These are phyloP conservation scores for Agrochola lychnidis DNA, from an alignment of 2,888 invertebrate genomes.

Conservation along the genomic window DNA sequence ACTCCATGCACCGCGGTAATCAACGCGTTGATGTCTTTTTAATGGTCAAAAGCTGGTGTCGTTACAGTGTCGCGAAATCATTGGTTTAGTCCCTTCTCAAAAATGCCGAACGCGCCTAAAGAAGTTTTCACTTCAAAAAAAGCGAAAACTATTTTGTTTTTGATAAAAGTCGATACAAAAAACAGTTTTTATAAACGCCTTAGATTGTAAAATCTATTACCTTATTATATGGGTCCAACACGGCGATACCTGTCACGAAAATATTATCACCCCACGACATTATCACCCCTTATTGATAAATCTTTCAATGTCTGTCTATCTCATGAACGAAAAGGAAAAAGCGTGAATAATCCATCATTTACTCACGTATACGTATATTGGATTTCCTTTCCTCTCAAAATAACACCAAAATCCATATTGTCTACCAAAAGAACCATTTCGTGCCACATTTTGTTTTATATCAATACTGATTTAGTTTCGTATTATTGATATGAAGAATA, in stretches of 20 bases:
- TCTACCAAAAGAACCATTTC: slow-evolving; percentile 33
- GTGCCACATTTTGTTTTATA: slow-evolving; percentile 46
- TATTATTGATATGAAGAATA: slow-evolving; percentile 59
- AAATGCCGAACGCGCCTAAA: too few relatives aligned
- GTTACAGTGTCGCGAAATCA: too few relatives aligned
- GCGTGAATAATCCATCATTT: slow-evolving; percentile 55
- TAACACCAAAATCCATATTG: slow-evolving; percentile 34
- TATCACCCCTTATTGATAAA: slow-evolving; percentile 27
- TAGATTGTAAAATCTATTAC: too few relatives aligned
- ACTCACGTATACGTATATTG: slow-evolving; percentile 41
- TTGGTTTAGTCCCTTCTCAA: too few relatives aligned
- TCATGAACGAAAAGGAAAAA: slow-evolving; percentile 26
- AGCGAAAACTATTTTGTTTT: background rate
- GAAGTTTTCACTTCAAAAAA: too few relatives aligned
- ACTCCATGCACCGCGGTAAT: too few relatives aligned
- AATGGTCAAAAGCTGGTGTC: too few relatives aligned
- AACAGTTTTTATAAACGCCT: too few relatives aligned
- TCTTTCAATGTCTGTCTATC: slow-evolving; percentile 31
- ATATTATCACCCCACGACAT: background rate
- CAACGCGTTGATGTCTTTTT: too few relatives aligned
- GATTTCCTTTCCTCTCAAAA: slow-evolving; percentile 47
- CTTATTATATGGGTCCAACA: too few relatives aligned
- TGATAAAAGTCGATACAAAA: too few relatives aligned
- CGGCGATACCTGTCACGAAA: background rate
- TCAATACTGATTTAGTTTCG: slow-evolving; percentile 62